Percentiles rank a stretch among this genome's conserved stretches.
Conservation (phyloP, 2,888 invertebrate genomes). For the Microctonus aethiopoides region DNA sequence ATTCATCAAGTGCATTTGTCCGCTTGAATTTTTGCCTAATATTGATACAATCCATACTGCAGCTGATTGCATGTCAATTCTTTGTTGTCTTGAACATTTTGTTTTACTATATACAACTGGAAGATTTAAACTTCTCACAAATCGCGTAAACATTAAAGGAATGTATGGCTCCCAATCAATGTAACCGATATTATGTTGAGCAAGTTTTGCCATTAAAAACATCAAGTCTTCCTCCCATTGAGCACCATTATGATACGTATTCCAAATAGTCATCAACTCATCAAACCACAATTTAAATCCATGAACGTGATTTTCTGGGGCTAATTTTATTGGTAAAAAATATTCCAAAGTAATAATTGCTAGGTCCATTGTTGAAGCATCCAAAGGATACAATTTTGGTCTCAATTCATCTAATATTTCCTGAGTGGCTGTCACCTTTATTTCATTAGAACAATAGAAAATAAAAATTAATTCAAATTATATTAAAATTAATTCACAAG, state of each 20-base stretch:
- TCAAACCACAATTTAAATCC: slow-evolving; percentile 85
- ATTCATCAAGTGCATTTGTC: slow-evolving; percentile 79
- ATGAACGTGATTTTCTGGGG: slow-evolving; percentile 72
- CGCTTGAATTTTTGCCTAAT: slow-evolving; percentile 75
- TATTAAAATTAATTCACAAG: neutral
- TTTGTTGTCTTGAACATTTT: slow-evolving; percentile 70
- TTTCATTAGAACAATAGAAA: slow-evolving; percentile 64
- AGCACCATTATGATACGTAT: slow-evolving; percentile 79
- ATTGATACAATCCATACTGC: slow-evolving; percentile 71
- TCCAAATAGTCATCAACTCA: slow-evolving; percentile 83
- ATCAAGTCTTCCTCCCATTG: slow-evolving; percentile 78
- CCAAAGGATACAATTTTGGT: slow-evolving; percentile 83
- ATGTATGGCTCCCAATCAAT: slow-evolving; percentile 90
- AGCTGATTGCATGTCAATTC: slow-evolving; percentile 67
- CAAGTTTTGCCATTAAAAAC: slow-evolving; percentile 79
- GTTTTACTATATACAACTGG: slow-evolving; percentile 82
- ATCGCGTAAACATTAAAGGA: slow-evolving; percentile 80
- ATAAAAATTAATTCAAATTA: neutral
- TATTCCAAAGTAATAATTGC: slow-evolving; percentile 75
- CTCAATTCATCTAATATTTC: slow-evolving; percentile 88
- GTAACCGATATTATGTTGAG: slow-evolving; percentile 80
- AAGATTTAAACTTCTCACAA: slow-evolving; percentile 79
- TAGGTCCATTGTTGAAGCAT: slow-evolving; percentile 68
- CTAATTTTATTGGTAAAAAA: slow-evolving; percentile 82
- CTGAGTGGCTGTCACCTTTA: slow-evolving; percentile 77